Percentiles rank a stretch among this genome's conserved stretches.
These are phyloP conservation scores for Micrastur ruficollis DNA, from an alignment of 2,797 vertebrate species.

Conservation along the genomic window DNA sequence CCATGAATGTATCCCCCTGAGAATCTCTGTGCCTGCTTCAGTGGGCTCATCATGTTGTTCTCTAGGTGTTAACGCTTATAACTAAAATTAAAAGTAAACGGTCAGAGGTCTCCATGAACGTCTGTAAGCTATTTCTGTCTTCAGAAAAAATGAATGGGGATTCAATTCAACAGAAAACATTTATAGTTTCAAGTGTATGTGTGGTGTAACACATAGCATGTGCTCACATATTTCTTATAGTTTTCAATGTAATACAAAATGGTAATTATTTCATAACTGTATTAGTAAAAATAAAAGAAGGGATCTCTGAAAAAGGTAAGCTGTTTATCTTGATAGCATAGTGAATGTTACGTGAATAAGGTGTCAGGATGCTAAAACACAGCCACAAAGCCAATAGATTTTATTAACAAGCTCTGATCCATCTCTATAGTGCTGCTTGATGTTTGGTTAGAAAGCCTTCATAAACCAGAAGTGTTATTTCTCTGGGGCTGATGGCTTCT, in stretches of 20 bases:
- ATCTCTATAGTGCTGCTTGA: background rate
- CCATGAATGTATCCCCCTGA: rapidly evolving
- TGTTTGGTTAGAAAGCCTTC: conserved; percentile 2
- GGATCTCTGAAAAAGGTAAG: background rate
- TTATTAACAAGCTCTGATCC: background rate
- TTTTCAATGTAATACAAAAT: background rate
- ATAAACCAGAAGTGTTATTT: background rate
- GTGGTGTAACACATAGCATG: background rate
- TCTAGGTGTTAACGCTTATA: background rate
- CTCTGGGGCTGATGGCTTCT: background rate
- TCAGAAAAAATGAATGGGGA: background rate
- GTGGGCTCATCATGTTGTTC: background rate
- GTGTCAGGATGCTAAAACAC: background rate
- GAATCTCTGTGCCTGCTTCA: background rate
- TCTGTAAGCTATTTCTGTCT: background rate
- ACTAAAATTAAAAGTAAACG: background rate
- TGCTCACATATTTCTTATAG: rapidly evolving
- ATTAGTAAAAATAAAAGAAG: background rate
- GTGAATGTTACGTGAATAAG: background rate
- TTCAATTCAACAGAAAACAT: background rate
- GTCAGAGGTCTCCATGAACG: background rate
- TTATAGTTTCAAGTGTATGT: background rate
- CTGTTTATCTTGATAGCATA: background rate
- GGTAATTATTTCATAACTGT: background rate
- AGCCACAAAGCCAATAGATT: background rate